Evolutionary conservation across 2,888 invertebrate genomes (phyloP).

Genomic region (Cotesia congregata): DNA sequence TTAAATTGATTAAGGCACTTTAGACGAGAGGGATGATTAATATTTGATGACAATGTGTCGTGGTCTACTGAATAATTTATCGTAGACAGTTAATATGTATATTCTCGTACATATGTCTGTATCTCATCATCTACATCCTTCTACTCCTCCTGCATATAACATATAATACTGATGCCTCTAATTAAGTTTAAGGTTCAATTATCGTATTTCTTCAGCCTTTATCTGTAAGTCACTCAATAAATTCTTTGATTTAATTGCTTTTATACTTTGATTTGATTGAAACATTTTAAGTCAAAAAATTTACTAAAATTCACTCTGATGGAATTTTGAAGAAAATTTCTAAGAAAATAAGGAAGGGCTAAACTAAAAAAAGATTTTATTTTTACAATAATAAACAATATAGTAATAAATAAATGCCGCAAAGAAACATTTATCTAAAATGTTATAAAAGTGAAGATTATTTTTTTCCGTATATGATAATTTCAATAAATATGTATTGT

Average conservation of each 20-base stretch:
- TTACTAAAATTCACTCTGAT: too few species aligned
- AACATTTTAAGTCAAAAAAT: too few species aligned
- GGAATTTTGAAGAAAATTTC: too few species aligned
- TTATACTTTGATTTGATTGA: too few species aligned
- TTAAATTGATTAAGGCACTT: conserved; percentile 32
- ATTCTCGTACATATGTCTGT: conserved; percentile 30
- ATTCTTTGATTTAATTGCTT: neutral
- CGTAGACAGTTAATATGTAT: conserved; percentile 29
- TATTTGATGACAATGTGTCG: conserved; percentile 41
- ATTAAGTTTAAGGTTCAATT: conserved; percentile 2
- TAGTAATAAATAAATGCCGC: too few species aligned
- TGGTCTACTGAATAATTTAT: conserved; percentile 47
- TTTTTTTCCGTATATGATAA: too few species aligned
- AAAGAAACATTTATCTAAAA: too few species aligned
- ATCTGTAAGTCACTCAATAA: neutral
- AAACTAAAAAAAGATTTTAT: too few species aligned
- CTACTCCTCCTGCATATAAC: conserved; percentile 4
- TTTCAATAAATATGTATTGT: too few species aligned
- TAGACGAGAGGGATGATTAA: conserved; percentile 49
- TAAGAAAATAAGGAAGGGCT: too few species aligned
- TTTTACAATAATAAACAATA: too few species aligned
- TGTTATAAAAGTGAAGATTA: too few species aligned
- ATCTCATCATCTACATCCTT: conserved; percentile 8
- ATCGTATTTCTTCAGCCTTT: neutral
- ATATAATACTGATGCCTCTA: neutral